Percentiles rank a stretch among this genome's conserved stretches.
These are phyloP conservation scores for Pristionchus pacificus DNA, from an alignment of 1,140 invertebrate genomes.

Conservation along the genomic window DNA sequence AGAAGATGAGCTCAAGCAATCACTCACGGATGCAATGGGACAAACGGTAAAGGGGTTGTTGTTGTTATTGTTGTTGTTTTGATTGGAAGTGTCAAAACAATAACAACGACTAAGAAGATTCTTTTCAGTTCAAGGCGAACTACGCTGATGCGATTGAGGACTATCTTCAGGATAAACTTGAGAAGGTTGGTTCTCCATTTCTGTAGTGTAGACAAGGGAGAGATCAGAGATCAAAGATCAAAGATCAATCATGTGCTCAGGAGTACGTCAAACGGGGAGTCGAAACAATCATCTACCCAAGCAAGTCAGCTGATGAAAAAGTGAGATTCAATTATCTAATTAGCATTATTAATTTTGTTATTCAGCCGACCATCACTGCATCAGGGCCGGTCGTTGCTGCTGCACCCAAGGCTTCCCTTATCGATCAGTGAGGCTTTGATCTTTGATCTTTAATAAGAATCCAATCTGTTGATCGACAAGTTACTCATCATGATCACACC, in stretches of 20 bases:
- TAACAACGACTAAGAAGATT: background rate
- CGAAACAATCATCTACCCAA: background rate
- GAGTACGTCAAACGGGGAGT: background rate
- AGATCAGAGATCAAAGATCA: conserved; percentile 19
- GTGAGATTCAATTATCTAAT: background rate
- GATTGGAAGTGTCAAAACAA: background rate
- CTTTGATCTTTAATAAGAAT: conserved; percentile 5
- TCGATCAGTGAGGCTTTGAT: conserved; percentile 1
- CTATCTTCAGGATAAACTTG: conserved; percentile 17
- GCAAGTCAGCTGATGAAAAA: background rate
- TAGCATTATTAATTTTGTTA: background rate
- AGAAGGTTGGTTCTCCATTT: no score
- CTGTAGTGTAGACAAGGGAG: no score
- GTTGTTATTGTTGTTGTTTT: background rate
- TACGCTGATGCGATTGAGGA: conserved; percentile 16
- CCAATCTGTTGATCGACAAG: conserved; percentile 21
- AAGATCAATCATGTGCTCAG: background rate
- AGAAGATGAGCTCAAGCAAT: conserved; percentile 13
- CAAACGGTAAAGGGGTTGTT: background rate
- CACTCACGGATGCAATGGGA: conserved; percentile 9
- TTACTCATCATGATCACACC: background rate
- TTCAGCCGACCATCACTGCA: background rate
- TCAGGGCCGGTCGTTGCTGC: background rate
- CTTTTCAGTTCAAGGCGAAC: background rate
- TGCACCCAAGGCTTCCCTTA: background rate